Conservation (phyloP, 1,140 invertebrate genomes). For the Cyclargus thomasi region DNA sequence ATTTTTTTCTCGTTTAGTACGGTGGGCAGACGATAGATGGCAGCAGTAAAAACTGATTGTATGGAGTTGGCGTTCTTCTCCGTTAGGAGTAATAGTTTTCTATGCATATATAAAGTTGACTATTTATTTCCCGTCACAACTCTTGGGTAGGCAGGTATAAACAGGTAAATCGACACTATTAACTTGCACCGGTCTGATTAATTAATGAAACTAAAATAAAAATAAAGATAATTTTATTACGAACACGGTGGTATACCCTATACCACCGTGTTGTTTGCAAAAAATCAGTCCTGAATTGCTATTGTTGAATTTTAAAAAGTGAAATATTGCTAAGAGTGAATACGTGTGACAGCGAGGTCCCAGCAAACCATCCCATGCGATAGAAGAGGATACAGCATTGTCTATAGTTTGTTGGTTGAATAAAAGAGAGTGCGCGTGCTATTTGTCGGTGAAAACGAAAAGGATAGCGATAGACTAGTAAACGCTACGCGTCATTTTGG, state of each 20-base stretch:
- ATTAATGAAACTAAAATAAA: conserved; percentile 24
- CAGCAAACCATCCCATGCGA: conserved; percentile 12
- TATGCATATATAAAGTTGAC: conserved; percentile 11
- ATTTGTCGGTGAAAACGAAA: conserved; percentile 25
- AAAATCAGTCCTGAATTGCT: conserved; percentile 30
- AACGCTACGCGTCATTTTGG: conserved; percentile 27
- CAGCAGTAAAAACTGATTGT: too few species aligned
- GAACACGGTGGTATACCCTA: background rate
- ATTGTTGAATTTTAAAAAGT: too few species aligned
- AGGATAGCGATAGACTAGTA: conserved; percentile 33
- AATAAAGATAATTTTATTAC: conserved; percentile 30
- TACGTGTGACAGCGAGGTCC: conserved; percentile 25
- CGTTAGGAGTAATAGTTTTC: too few species aligned
- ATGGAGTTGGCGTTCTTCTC: too few species aligned
- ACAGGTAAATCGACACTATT: too few species aligned
- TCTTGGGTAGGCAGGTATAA: too few species aligned
- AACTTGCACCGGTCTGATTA: conserved; percentile 28
- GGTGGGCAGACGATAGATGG: too few species aligned
- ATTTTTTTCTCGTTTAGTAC: too few species aligned
- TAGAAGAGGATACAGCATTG: too few species aligned
- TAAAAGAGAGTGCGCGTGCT: conserved; percentile 27
- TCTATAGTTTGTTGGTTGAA: conserved; percentile 25
- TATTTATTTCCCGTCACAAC: conserved; percentile 18
- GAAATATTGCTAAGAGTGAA: conserved; percentile 32
- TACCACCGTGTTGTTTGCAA: conserved; percentile 27